Evolutionary conservation across 2,888 invertebrate species (phyloP), one percentile per base, ranked within the genome.

Genomic region (Mactromeris polynyma): DNA sequence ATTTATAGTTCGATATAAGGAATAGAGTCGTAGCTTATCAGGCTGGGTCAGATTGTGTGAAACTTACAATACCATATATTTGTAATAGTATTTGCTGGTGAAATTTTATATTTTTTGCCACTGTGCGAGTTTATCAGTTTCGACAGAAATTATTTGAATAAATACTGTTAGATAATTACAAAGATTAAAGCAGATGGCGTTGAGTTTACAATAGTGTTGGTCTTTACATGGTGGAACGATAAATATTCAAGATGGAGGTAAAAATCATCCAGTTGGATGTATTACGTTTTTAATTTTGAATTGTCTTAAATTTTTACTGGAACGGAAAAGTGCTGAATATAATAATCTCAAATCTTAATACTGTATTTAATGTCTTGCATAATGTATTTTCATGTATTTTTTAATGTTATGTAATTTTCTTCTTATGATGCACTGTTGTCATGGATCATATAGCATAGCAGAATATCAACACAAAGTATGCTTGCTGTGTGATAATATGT

Each of bases 111-210:
- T 64, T 64, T 64, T 64, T 64, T n/a, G 26, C 7, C 6, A 26
- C 58, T 64, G 26, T 51, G 51, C 19, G 51, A 64, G n/a, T 64
- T 64, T 64, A 64, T 64, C n/a, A 64, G 58, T n/a, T 64, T 64
- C 9, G 26, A 26, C 11, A 64, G 58, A 26, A 64, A 64, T 64
- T 64, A 64, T 26, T 26, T 64, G n/a, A 26, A 26, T n/a, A 26
- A 26, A 21, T 26, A 64, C 58, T 64, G 58, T 64, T 58, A n/a
- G 58, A 58, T 58, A 26, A n/a, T 58, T 58, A 64, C 6, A 64
- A n/a, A 64, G 26, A 26, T 64, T 26, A 64, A 46, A 64, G 0
- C 58, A 64, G 58, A 26, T 64, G 58, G 26, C 58, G 26, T 26
- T 26, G 9, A n/a, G n/a, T 9, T 64, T n/a, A 26, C 9, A n/a